These are phyloP conservation scores for Caenorhabditis brenneri DNA, from an alignment of 1,140 invertebrate species.

Conservation along the genomic window DNA sequence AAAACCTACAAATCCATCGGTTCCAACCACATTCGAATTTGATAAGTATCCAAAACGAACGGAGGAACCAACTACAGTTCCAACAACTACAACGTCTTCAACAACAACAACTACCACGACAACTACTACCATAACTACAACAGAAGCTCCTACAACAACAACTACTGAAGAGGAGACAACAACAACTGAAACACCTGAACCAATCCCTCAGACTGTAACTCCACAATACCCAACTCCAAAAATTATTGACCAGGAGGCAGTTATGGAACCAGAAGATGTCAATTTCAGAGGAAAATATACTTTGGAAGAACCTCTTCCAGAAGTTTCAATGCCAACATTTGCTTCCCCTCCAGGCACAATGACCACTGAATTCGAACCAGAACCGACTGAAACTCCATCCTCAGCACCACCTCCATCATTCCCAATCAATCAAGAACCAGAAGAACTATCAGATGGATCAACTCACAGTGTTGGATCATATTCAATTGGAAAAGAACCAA, in stretches of 20 bases:
- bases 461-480: conserved; percentile 11
- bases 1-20: conserved; percentile 21
- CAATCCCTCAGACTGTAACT: neutral
- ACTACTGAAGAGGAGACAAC: neutral
- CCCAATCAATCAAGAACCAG: neutral
- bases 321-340: conserved; percentile 95
- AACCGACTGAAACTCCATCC: neutral
- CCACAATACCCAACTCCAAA: neutral
- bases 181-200: neutral
- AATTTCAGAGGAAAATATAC: conserved; percentile 31
- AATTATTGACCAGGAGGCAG: neutral
- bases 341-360: conserved; percentile 80
- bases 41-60: conserved; percentile 22
- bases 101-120: conserved; percentile 30
- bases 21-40: conserved; percentile 20
- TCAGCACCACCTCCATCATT: neutral
- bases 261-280: conserved; percentile 16
- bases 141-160: neutral
- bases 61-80: neutral
- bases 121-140: neutral
- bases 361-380: conserved; percentile 77
- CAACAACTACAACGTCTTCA: conserved; percentile 3
- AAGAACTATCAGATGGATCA: neutral
- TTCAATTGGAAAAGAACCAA: conserved; percentile 23
- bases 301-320: conserved; percentile 7